Conservation (phyloP, 2,113 vertebrate species). For the Coreoperca whiteheadi region DNA sequence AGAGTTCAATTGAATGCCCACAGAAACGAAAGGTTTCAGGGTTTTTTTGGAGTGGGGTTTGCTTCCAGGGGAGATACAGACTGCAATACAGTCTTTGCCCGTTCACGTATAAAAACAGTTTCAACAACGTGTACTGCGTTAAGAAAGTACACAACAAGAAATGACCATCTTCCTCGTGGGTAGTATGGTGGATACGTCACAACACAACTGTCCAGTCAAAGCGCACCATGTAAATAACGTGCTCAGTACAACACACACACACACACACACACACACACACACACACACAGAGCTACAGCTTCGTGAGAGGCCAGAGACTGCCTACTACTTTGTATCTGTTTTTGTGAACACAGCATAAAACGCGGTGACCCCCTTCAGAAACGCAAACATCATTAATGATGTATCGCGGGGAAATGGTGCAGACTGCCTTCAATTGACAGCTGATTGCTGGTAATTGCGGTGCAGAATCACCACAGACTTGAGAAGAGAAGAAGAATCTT, state of each 20-base stretch:
- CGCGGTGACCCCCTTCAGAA: not conserved
- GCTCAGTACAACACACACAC: not conserved
- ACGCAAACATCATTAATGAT: not conserved
- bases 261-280: too few species aligned
- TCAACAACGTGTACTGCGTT: too few species aligned
- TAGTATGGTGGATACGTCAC: not conserved
- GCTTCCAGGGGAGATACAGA: too few species aligned
- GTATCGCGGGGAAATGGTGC: not conserved
- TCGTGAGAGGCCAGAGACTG: not conserved
- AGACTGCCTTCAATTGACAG: not conserved
- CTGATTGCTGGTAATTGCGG: conserved; percentile 13
- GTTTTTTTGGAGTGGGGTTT: not conserved
- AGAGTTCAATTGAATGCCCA: too few species aligned
- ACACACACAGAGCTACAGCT: not conserved
- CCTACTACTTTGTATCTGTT: not conserved
- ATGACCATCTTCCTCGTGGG: too few species aligned
- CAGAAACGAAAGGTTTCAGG: not conserved
- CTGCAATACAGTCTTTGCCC: too few species aligned
- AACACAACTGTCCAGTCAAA: not conserved
- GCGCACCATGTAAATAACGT: not conserved
- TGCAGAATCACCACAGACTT: not conserved
- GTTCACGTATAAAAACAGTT: too few species aligned
- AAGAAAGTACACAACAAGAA: not conserved
- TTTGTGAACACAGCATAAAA: not conserved
- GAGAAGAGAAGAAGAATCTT: not conserved